Percentiles rank a stretch among this genome's conserved stretches.
Conservation (phyloP, 2,113 vertebrate species). For the Craseonycteris thonglongyai region DNA sequence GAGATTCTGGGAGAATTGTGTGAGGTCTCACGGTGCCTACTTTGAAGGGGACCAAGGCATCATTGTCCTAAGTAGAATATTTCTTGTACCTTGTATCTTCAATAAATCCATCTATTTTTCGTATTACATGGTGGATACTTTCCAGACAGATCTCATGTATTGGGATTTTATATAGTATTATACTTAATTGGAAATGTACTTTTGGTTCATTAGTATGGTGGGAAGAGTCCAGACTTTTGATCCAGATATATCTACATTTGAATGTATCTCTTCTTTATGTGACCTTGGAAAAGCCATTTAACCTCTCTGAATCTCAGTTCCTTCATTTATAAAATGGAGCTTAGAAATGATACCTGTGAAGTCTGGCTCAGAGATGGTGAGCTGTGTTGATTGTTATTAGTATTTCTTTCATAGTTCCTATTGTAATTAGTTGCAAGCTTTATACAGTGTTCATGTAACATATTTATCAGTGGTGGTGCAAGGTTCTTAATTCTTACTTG, state of each 20-base stretch:
- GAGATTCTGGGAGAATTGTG: too few species aligned
- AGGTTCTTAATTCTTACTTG: neutral
- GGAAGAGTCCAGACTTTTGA: neutral
- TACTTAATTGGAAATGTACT: neutral
- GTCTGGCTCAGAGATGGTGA: neutral
- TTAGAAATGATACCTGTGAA: neutral
- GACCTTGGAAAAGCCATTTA: neutral
- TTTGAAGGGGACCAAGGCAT: too few species aligned
- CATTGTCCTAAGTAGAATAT: too few species aligned
- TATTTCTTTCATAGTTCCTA: neutral
- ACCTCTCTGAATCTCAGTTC: neutral
- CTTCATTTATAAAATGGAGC: neutral
- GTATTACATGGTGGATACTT: too few species aligned
- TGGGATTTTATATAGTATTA: neutral
- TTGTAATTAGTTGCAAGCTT: neutral
- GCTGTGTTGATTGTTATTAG: neutral
- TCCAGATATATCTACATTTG: neutral
- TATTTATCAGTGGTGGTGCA: neutral
- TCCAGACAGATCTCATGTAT: too few species aligned
- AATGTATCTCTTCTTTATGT: neutral
- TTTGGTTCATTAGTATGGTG: neutral
- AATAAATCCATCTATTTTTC: too few species aligned
- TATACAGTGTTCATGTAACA: neutral
- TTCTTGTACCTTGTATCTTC: too few species aligned
- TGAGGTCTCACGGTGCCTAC: too few species aligned